phyloP scores from a whole-genome alignment of 2,113 vertebrate species.

The Eclectus roratus region DNA sequence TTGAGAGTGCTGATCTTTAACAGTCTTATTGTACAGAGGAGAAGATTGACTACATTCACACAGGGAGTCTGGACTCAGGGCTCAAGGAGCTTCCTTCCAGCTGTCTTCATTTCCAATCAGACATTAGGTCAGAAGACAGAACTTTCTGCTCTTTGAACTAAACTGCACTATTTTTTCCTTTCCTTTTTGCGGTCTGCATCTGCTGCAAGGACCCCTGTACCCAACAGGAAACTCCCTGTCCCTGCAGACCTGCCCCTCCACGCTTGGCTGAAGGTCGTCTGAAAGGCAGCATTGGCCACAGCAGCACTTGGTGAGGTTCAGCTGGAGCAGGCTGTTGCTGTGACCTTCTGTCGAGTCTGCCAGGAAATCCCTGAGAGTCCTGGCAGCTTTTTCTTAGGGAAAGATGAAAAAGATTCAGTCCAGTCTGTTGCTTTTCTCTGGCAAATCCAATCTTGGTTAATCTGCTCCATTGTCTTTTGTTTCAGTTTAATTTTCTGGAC shows the following conservation, averaged over 20 bases:
- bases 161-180: not conserved
- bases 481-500: conserved; percentile 30
- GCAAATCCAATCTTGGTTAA: conserved; percentile 3
- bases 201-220: not conserved
- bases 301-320: not conserved
- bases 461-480: not conserved
- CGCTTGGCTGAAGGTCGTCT: not conserved
- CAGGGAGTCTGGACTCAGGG: not conserved
- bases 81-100: not conserved
- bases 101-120: not conserved
- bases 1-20: not conserved
- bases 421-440: not conserved
- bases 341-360: not conserved
- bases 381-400: not conserved
- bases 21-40: not conserved
- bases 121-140: not conserved
- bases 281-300: not conserved
- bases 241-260: not conserved
- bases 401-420: not conserved
- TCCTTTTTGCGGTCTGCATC: not conserved
- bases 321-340: not conserved
- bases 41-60: fast-evolving
- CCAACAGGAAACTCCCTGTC: not conserved
- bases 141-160: not conserved
- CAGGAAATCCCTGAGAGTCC: not conserved